Base-by-base conservation (phyloP, 2,888 invertebrate genomes). In the Steromphala cineraria region DNA sequence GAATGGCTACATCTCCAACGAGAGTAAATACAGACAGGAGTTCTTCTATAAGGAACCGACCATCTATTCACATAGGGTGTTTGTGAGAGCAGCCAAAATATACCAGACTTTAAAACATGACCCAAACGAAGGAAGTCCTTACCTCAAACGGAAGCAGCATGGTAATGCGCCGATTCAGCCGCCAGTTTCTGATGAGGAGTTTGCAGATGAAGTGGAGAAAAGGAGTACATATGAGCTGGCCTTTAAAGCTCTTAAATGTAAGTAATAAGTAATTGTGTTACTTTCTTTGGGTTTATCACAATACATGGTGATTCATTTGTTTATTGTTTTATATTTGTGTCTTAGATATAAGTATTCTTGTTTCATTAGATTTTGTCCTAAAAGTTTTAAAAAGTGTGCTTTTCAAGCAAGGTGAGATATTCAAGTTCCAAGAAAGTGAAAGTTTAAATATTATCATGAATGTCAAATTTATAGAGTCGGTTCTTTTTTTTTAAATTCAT, bases 171-270 rank as follows among this genome's bases (percentile, higher is more conserved):
- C 74, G 46, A 82, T 80, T 15, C 75, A 86, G 17, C 83, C 85
- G 24, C 75, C 75, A 4, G 67, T 82, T 1, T 79, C 81, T 0
- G 87, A 88, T 19, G 82, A 90, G 36, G 88, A 90, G 13, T 92
- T 91, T 84, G 84, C 84, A 13, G 86, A 89, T 84, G 89, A 88
- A 75, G 86, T 85, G 52, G 91, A 92, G 80, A 90, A 91, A 83
- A 85, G 90, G 79, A 85, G 89, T 7, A 89, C 91, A 0, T 92
- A 89, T 84, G 88, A 90, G 80, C 82, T 92, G 81, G 91, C 92
- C 7, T 92, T 91, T 83, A 86, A 87, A 67, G 87, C 91, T 4
- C 84, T 92, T 31, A 92, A 92, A 89, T 92, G 92, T 92, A 88
- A 91, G 92, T 92, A 85, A 8, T 55, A 55, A 56, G 28, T 67